Evolutionary conservation across 2,888 invertebrate genomes (phyloP).

Genomic region (Melinaea menophilus): DNA sequence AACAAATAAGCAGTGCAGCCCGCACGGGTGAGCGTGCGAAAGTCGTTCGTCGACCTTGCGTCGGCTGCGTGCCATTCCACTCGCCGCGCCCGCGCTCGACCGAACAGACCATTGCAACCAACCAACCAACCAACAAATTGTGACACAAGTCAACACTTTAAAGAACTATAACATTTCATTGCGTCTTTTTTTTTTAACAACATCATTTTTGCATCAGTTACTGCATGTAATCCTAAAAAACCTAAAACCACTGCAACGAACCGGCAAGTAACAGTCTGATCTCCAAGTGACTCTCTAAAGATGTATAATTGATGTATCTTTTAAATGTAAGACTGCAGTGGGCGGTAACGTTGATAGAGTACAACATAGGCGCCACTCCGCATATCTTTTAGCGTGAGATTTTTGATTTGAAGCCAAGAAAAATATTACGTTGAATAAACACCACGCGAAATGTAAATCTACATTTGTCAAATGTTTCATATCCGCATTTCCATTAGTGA

Average conservation of each 20-base stretch:
- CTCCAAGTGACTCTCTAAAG: neutral
- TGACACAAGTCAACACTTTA: too few relatives aligned
- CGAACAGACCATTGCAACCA: constrained; percentile 38
- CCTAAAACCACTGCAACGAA: too few relatives aligned
- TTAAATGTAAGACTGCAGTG: neutral
- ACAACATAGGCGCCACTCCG: constrained; percentile 1
- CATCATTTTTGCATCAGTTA: too few relatives aligned
- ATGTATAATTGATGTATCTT: neutral
- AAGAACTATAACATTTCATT: too few relatives aligned
- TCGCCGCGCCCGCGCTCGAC: constrained; percentile 51
- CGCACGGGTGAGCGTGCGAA: constrained; percentile 62
- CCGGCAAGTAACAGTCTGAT: constrained; percentile 4
- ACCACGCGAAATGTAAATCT: constrained; percentile 2
- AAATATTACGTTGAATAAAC: constrained; percentile 23
- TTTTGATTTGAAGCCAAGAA: constrained; percentile 5
- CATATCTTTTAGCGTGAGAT: neutral
- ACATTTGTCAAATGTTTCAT: constrained; percentile 2
- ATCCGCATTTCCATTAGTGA: constrained; percentile 8
- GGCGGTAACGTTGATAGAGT: neutral
- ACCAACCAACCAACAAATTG: neutral
- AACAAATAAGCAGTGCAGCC: constrained; percentile 14
- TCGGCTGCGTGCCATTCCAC: constrained; percentile 67
- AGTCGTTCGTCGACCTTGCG: constrained; percentile 76
- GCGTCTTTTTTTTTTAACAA: too few relatives aligned
- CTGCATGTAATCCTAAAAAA: too few relatives aligned